Base-by-base conservation (phyloP, 2,797 vertebrate genomes). In the Diglossa cyanea region DNA sequence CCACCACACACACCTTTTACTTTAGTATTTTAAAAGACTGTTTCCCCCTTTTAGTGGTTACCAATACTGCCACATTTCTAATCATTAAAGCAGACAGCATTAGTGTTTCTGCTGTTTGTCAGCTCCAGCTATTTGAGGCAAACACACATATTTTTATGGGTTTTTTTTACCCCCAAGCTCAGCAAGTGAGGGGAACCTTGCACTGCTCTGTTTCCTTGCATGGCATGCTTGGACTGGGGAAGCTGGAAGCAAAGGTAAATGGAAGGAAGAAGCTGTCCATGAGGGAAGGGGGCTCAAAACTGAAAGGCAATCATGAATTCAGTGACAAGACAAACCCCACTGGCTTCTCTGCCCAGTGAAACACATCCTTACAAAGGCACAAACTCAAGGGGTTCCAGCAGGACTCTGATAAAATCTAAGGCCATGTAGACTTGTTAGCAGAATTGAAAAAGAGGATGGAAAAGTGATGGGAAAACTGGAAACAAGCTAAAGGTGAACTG, bases 161-260 rank as follows among this genome's bases (percentile, higher is more conserved):
- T 0, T 30, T 48, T 37, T 28, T 5, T 0, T 2, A 5, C 7
- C 39, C 39, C 15, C 40, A 13, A 8, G 68, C 40, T 74, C 61
- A 78, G 42, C 50, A 61, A 76, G 44, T 42, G 73, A 78, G 30
- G 30, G 45, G 35, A 83, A 65, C 13, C 53, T 53, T 75, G n/a
- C 82, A 51, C 28, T 51, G 42, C n/a, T 58, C 30, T 66, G 15
- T 42, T 17, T 76, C 54, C n/a, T 72, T 53, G 45, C 48, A 10
- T 3, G 47, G 18, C 11, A 12, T 14, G 31, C n/a, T 55, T n/a
- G 21, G n/a, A 70, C 16, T 50, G 12, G 12, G 21, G 28, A 74
- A 57, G 17, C 24, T 50, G 73, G 31, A 33, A 84, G 51, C 16
- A 70, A 44, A 86, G 17, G 17, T 7, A 35, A 65, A 55, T 7